These are phyloP conservation scores for Camponotus vicinus DNA, from an alignment of 1,140 invertebrate genomes.

Conservation along the genomic window DNA sequence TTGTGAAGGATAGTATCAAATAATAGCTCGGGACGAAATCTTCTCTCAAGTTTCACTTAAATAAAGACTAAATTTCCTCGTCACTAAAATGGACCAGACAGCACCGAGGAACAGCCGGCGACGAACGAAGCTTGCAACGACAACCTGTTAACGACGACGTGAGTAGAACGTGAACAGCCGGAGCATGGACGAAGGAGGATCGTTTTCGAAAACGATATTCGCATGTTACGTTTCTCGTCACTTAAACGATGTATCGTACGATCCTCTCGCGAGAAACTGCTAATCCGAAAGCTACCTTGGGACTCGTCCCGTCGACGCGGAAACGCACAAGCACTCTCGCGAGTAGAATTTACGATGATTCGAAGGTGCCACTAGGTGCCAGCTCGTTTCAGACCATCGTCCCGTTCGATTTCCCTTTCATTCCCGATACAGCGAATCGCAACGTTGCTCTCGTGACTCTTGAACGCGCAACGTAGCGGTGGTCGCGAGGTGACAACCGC, in stretches of 20 bases:
- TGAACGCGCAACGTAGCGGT: conserved; percentile 41
- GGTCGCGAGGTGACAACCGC: conserved; percentile 58
- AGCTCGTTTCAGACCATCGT: neutral
- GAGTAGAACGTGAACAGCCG: conserved; percentile 31
- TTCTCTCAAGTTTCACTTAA: conserved; percentile 4
- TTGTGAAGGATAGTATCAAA: neutral
- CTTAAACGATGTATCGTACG: conserved; percentile 17
- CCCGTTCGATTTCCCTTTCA: neutral
- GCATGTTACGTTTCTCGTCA: conserved; percentile 39
- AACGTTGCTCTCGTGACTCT: conserved; percentile 18
- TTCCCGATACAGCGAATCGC: neutral
- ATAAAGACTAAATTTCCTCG: neutral
- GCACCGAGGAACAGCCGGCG: conserved; percentile 11
- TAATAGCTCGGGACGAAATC: neutral
- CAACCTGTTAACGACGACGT: conserved; percentile 77
- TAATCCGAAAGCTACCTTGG: neutral
- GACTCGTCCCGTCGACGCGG: conserved; percentile 22
- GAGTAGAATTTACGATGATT: conserved; percentile 32
- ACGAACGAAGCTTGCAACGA: conserved; percentile 59
- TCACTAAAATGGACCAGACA: neutral
- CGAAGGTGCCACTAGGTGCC: neutral
- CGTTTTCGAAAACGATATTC: conserved; percentile 26
- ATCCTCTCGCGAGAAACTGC: conserved; percentile 16
- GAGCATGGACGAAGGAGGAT: conserved; percentile 4
- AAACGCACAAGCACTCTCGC: conserved; percentile 53